phyloP scores from a whole-genome alignment of 2,888 invertebrate genomes.

The Drosophila limbata region DNA sequence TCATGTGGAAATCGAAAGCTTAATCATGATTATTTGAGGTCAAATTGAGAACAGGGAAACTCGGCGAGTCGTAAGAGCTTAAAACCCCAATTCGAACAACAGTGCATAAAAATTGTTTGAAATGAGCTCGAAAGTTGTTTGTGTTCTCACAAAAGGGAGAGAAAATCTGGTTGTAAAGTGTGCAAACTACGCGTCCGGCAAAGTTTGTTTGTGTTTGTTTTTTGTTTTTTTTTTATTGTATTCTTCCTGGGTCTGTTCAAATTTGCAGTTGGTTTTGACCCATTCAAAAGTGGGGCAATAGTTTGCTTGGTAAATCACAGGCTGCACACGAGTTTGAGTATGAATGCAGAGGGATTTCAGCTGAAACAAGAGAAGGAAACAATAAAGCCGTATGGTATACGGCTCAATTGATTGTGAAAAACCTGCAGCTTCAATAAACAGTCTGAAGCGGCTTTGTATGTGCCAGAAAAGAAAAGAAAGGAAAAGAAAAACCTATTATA shows the following conservation, averaged over 20 bases:
- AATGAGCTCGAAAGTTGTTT: conserved; percentile 24
- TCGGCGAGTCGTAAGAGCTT: background rate
- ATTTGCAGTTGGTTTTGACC: conserved; percentile 4
- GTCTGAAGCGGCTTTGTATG: background rate
- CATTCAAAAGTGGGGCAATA: conserved; percentile 22
- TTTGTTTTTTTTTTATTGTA: background rate
- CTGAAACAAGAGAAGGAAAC: background rate
- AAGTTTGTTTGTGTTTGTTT: conserved; percentile 19
- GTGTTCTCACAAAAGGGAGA: background rate
- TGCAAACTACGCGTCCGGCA: conserved; percentile 17
- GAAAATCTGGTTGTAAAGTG: conserved; percentile 33
- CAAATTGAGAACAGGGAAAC: conserved; percentile 1
- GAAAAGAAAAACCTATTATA: background rate
- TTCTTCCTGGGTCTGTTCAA: conserved; percentile 4
- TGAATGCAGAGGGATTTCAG: background rate
- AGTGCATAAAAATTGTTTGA: conserved; percentile 40
- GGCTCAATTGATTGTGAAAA: conserved; percentile 1
- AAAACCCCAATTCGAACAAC: conserved; percentile 4
- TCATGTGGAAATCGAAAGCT: background rate
- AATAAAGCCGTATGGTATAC: conserved; percentile 5
- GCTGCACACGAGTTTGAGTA: conserved; percentile 4
- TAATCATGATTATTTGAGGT: background rate
- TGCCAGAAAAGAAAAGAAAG: background rate
- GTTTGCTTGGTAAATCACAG: conserved; percentile 22
- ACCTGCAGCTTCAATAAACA: conserved; percentile 6